A percentile compares a stretch with the other conserved stretches of the same genome.
Evolutionary conservation across 2,797 vertebrate species (phyloP).

Genomic region (Pangasius larnaudii): DNA sequence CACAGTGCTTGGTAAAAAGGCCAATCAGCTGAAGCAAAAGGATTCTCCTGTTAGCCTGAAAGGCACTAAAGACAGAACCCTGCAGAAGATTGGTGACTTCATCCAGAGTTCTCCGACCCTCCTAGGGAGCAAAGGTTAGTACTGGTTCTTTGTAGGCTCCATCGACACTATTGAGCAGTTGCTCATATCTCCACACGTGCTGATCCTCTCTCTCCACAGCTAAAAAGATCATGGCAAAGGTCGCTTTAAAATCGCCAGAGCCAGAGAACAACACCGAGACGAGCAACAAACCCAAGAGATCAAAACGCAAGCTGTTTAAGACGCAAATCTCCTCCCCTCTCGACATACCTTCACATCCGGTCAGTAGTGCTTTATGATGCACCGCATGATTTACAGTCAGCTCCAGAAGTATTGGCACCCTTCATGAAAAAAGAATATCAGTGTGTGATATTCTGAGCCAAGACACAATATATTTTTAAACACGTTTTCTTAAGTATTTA

Average conservation of each 20-base stretch:
- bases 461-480: neutral
- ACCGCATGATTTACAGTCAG: neutral
- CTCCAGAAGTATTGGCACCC: neutral
- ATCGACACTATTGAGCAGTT: constrained; percentile 32
- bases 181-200: neutral
- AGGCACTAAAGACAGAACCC: constrained; percentile 51
- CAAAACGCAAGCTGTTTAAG: constrained; percentile 73
- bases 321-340: constrained; percentile 57
- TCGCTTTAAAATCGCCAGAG: constrained; percentile 56
- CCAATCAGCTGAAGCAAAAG: constrained; percentile 35
- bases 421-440: neutral
- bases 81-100: constrained; percentile 64
- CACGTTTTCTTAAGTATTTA: neutral
- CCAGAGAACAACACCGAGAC: constrained; percentile 27
- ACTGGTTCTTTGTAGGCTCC: neutral
- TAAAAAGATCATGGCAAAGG: constrained; percentile 64
- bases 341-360: constrained; percentile 62
- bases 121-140: constrained; percentile 63
- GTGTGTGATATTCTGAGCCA: neutral
- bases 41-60: constrained; percentile 52
- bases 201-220: constrained; percentile 57
- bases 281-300: constrained; percentile 63
- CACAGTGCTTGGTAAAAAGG: constrained; percentile 41
- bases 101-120: constrained; percentile 61
- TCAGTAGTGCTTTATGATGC: constrained; percentile 58